Evolutionary conservation across 2,888 invertebrate genomes (phyloP).

Genomic region (Cylloceria caligata): DNA sequence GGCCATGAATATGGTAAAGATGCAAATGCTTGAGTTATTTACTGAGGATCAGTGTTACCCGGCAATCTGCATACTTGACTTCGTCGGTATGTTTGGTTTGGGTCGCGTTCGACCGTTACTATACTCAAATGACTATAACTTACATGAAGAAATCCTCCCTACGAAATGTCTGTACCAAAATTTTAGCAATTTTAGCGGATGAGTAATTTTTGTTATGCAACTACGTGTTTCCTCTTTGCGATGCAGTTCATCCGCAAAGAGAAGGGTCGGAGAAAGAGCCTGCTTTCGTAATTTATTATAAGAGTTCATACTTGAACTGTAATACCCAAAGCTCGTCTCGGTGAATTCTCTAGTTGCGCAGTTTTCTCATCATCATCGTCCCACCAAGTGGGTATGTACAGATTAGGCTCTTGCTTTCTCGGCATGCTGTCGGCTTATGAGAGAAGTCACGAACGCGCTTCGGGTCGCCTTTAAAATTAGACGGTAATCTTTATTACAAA

Average conservation of each 20-base stretch:
- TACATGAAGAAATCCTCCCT: constrained; percentile 8
- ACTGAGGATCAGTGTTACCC: constrained; percentile 76
- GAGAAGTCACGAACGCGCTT: constrained; percentile 65
- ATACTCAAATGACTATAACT: constrained; percentile 38
- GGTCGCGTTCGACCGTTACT: constrained; percentile 24
- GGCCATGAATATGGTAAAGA: constrained; percentile 81
- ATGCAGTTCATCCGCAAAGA: constrained; percentile 11
- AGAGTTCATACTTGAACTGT: constrained; percentile 61
- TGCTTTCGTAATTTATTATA: constrained; percentile 41
- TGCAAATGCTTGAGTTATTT: constrained; percentile 78
- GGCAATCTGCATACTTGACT: constrained; percentile 77
- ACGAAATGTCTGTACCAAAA: not conserved
- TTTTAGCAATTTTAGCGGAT: constrained; percentile 31
- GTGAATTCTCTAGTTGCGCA: constrained; percentile 42
- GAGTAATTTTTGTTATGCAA: constrained; percentile 47
- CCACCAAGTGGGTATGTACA: constrained; percentile 54
- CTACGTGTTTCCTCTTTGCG: not conserved
- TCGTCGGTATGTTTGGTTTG: constrained; percentile 42
- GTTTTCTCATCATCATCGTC: constrained; percentile 53
- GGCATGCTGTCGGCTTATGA: constrained; percentile 53
- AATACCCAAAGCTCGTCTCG: constrained; percentile 54
- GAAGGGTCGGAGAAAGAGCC: constrained; percentile 3
- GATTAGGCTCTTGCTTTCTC: constrained; percentile 53
- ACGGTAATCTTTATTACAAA: constrained; percentile 65
- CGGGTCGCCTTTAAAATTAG: constrained; percentile 66